phyloP scores from a whole-genome alignment of 2,888 invertebrate genomes.

The Carterocephalus palaemon region DNA sequence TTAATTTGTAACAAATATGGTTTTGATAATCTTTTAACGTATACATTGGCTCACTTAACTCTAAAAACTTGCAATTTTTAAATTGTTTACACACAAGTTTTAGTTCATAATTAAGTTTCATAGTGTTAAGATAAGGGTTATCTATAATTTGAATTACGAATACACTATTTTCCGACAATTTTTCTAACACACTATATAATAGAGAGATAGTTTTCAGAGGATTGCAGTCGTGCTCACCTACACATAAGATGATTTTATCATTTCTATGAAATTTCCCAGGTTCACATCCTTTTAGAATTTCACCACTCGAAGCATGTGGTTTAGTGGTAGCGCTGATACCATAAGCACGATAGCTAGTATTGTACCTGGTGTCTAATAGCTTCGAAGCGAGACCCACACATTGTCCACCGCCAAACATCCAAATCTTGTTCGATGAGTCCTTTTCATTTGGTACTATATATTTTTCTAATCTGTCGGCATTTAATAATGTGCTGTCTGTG shows the following conservation, averaged over 20 bases:
- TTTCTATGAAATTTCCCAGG: not conserved
- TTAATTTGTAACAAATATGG: not conserved
- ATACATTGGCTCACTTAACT: no score
- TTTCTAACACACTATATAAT: not conserved
- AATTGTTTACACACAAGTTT: slow-evolving; percentile 2
- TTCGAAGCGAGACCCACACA: slow-evolving; percentile 11
- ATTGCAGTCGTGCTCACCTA: slow-evolving; percentile 8
- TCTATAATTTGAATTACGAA: not conserved
- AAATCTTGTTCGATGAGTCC: slow-evolving; percentile 7
- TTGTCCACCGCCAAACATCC: slow-evolving; percentile 17
- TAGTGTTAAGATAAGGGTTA: not conserved
- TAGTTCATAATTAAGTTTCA: not conserved
- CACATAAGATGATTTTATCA: slow-evolving; percentile 14
- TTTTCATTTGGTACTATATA: no score
- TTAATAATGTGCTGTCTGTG: no score
- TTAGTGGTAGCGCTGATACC: slow-evolving; percentile 5
- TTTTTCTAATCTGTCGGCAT: no score
- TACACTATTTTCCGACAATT: not conserved
- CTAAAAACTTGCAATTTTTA: slow-evolving; percentile 4
- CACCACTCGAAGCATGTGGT: slow-evolving; percentile 6
- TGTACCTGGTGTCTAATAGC: not conserved
- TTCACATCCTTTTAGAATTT: slow-evolving; percentile 13
- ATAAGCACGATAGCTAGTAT: slow-evolving; percentile 6
- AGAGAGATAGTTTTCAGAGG: not conserved
- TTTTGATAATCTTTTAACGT: not conserved